Evolutionary conservation across 2,113 vertebrate genomes (phyloP).

Genomic region (Crotalus horridus): DNA sequence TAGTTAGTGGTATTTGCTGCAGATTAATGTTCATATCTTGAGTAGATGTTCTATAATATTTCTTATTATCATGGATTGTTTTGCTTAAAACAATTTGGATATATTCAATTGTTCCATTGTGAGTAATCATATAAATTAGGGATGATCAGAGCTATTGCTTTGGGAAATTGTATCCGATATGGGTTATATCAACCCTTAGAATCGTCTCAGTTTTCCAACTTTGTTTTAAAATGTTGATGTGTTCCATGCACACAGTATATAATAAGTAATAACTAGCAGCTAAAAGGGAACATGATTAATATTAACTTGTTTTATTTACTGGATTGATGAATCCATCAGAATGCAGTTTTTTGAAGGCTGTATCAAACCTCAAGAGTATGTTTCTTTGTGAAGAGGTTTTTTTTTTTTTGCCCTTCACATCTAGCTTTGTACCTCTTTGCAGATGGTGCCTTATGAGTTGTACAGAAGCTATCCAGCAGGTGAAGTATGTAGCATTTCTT

Average conservation of each 20-base stretch:
- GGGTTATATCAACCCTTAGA: background rate
- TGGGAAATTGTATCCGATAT: background rate
- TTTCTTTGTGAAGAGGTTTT: slow-evolving; percentile 20
- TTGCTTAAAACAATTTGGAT: background rate
- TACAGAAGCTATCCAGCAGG: slow-evolving; percentile 58
- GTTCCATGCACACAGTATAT: background rate
- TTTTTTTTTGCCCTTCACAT: slow-evolving; percentile 47
- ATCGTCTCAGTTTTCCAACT: background rate
- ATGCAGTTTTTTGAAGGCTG: slow-evolving; percentile 45
- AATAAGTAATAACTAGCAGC: slow-evolving; percentile 1
- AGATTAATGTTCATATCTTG: background rate
- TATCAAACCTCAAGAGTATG: slow-evolving; percentile 44
- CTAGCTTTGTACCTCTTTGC: slow-evolving; percentile 14
- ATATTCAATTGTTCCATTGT: background rate
- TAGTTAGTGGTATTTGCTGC: background rate
- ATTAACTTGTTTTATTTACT: slow-evolving; percentile 31
- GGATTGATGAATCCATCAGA: slow-evolving; percentile 33
- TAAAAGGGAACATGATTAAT: slow-evolving; percentile 31
- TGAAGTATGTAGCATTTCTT: slow-evolving; percentile 50
- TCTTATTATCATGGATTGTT: background rate
- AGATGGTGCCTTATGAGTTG: slow-evolving; percentile 48
- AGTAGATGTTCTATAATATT: background rate
- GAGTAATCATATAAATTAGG: background rate
- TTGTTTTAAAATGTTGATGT: slow-evolving; percentile 9
- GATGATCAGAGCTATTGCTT: background rate